A percentile compares a stretch with the other conserved stretches of the same genome.
Conservation (phyloP, 1,140 invertebrate species). For the Heliconius hewitsoni region DNA sequence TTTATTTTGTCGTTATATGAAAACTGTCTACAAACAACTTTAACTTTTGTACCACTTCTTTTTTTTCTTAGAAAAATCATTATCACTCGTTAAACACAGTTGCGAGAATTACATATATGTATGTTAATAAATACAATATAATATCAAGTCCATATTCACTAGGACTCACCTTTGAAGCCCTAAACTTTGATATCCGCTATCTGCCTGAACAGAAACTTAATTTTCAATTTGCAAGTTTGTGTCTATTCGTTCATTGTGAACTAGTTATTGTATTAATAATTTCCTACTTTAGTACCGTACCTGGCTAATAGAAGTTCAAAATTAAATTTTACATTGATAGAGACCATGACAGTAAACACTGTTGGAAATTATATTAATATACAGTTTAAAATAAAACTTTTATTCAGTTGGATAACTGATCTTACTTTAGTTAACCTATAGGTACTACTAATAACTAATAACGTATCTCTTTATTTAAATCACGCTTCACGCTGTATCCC, state of each 20-base stretch:
- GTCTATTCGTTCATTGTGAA: neutral
- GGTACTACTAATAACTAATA: neutral
- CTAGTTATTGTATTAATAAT: conserved; percentile 9
- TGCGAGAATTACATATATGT: no score
- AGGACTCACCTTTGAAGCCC: neutral
- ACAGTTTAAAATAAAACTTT: neutral
- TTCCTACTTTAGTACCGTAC: neutral
- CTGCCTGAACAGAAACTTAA: neutral
- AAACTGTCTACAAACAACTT: no score
- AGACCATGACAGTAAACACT: neutral
- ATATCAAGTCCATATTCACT: neutral
- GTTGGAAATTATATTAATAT: neutral
- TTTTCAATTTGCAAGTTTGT: conserved; percentile 4
- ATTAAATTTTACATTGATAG: neutral
- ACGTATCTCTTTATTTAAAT: neutral
- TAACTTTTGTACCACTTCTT: no score
- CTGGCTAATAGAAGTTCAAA: neutral
- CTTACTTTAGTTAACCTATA: neutral
- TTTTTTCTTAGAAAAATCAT: no score
- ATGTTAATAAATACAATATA: neutral
- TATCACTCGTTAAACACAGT: no score
- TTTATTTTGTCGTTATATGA: no score
- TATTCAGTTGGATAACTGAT: neutral
- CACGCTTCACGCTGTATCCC: no score
- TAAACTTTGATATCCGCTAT: neutral